phyloP scores from a whole-genome alignment of 2,888 invertebrate species.

The Diarsia rubi region DNA sequence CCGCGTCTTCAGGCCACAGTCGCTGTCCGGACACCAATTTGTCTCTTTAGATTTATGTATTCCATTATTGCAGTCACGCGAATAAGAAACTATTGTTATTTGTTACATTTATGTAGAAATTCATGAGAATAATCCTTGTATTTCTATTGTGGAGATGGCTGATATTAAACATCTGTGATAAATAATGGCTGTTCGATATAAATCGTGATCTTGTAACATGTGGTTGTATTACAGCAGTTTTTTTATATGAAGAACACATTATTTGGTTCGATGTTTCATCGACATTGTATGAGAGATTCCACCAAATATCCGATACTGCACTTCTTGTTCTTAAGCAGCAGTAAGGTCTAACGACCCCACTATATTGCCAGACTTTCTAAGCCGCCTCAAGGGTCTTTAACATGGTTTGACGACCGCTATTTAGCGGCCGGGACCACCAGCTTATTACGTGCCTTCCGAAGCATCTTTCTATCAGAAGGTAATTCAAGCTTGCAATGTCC shows the following conservation, averaged over 20 bases:
- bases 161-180: conserved; percentile 64
- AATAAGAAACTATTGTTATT: conserved; percentile 77
- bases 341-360: no score
- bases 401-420: no score
- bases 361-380: no score
- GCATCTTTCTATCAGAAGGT: no score
- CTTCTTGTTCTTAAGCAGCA: no score
- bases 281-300: not conserved
- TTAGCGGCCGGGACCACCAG: no score
- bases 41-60: conserved; percentile 87
- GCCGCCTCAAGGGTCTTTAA: no score
- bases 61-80: conserved; percentile 81
- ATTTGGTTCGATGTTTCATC: not conserved
- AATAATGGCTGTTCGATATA: conserved; percentile 51
- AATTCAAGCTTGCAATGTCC: no score
- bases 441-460: no score
- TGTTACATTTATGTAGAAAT: conserved; percentile 70
- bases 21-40: conserved; percentile 83
- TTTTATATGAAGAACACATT: not conserved
- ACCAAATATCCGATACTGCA: not conserved
- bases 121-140: conserved; percentile 63
- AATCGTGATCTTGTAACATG: conserved; percentile 25
- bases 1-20: conserved; percentile 81
- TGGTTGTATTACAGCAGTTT: not conserved
- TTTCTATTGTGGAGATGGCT: conserved; percentile 53